A percentile compares a stretch with the other conserved stretches of the same genome.
These are phyloP conservation scores for Oscheius sp. DNA, from an alignment of 2,888 invertebrate species.

Conservation along the genomic window DNA sequence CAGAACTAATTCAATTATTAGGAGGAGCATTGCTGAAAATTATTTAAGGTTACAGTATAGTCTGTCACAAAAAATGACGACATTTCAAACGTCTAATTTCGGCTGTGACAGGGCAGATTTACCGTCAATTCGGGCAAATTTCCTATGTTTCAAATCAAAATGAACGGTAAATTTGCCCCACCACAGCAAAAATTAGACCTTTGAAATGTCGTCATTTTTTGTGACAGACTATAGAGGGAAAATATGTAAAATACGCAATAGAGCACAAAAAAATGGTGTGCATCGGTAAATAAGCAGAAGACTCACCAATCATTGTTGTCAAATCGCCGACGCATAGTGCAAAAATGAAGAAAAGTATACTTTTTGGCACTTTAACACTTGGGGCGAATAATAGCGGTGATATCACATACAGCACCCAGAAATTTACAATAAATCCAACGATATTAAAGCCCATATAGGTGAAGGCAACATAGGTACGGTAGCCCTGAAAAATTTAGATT, in stretches of 20 bases:
- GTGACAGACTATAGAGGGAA: no score
- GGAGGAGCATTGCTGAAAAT: conserved; percentile 68
- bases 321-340: conserved; percentile 70
- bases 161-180: no score
- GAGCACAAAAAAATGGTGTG: background rate
- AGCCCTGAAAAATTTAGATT: conserved; percentile 58
- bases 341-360: conserved; percentile 71
- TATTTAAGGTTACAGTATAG: conserved; percentile 4
- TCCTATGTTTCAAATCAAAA: no score
- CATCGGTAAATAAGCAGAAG: background rate
- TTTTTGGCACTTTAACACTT: conserved; percentile 67
- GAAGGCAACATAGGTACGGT: conserved; percentile 69
- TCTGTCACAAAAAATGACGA: no score
- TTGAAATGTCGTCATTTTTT: no score
- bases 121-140: no score
- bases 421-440: conserved; percentile 69
- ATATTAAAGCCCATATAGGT: conserved; percentile 70
- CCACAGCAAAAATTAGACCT: no score
- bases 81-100: no score
- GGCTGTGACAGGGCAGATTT: no score
- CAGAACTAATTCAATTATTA: conserved; percentile 68
- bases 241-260: no score
- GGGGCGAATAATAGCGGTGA: conserved; percentile 68
- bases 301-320: conserved; percentile 70
- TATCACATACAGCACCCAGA: conserved; percentile 69